Base-by-base conservation (phyloP, 2,797 vertebrate genomes). In the Karalla daura region DNA sequence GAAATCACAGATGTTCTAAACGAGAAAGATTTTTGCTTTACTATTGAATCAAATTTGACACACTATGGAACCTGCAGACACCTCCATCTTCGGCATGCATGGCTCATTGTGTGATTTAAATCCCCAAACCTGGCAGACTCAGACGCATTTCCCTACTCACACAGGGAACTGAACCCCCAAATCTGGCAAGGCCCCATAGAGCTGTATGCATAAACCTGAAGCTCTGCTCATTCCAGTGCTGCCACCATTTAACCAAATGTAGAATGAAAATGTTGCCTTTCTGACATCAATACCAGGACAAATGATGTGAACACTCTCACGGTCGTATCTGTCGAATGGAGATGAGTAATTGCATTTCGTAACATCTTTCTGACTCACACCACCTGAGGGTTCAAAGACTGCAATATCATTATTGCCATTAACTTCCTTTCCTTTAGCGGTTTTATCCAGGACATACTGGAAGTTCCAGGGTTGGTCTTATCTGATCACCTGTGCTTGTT, bases 191-290 rank as follows among this genome's bases (percentile, higher is more conserved):
- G 24, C 17, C 55, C 35, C 66, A 27, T 5, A 1, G 37, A 59
- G 61, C 49, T 58, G 67, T 23, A 54, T 40, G 50, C 62, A 52
- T 8, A 18, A 46, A 74, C 50, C 52, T 2, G 21, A 58, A 60
- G 51, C 71, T 27, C 10, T 30, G 49, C 49, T 60, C 45, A 1
- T 44, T 8, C 33, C 9, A 11, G 7, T 4, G 51, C 50, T 27
- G 60, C 54, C 27, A 5, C 62, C 51, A 5, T 61, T 64, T 54
- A 53, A 76, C 50, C 43, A 9, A 63, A 63, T 32, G 51, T 52
- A 69, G 28, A 4, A 15, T 45, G 60, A 81, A 64, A 75, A 76
- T 76, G 69, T 76, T 74, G 81, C 74, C 55, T n/a, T 28, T 74
- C 40, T 53, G 78, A 78, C 20, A 63, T 2, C 55, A 36, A 74